Percentiles rank a stretch among this genome's conserved stretches.
These are phyloP conservation scores for Scomberomorus guttatus DNA, from an alignment of 2,797 vertebrate species.

Conservation along the genomic window DNA sequence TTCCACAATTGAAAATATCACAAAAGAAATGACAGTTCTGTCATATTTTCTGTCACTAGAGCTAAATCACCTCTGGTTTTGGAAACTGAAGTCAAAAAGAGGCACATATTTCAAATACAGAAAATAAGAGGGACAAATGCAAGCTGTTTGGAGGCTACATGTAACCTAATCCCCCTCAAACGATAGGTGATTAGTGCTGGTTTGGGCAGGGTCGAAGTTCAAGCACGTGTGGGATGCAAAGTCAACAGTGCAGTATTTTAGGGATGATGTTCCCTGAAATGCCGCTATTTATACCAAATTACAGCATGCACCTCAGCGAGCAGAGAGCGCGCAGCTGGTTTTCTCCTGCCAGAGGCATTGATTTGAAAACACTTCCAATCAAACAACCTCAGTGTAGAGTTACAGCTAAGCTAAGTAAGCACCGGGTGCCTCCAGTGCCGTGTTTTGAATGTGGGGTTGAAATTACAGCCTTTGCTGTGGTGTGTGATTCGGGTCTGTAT, in stretches of 20 bases:
- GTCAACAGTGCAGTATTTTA: conserved; percentile 67
- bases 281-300: conserved; percentile 79
- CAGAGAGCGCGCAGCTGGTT: conserved; percentile 45
- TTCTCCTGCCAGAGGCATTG: conserved; percentile 68
- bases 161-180: conserved; percentile 59
- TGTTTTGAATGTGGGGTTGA: conserved; percentile 73
- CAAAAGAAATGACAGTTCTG: background rate
- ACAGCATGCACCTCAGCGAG: conserved; percentile 68
- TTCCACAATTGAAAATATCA: conserved; percentile 1
- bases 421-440: conserved; percentile 41
- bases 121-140: conserved; percentile 27
- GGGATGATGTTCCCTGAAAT: conserved; percentile 64
- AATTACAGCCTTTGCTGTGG: conserved; percentile 74
- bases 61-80: conserved; percentile 6
- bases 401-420: conserved; percentile 63
- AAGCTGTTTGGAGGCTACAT: conserved; percentile 12
- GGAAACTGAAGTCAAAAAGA: conserved; percentile 19
- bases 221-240: conserved; percentile 63
- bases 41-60: conserved; percentile 13
- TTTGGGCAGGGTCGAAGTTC: conserved; percentile 72
- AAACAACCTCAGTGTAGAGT: conserved; percentile 62
- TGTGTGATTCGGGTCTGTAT: conserved; percentile 63
- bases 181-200: conserved; percentile 54
- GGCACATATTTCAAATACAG: conserved; percentile 30
- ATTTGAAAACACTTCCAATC: conserved; percentile 77